These are phyloP conservation scores for Leptopterna dolabrata DNA, from an alignment of 2,888 invertebrate genomes.

Conservation along the genomic window DNA sequence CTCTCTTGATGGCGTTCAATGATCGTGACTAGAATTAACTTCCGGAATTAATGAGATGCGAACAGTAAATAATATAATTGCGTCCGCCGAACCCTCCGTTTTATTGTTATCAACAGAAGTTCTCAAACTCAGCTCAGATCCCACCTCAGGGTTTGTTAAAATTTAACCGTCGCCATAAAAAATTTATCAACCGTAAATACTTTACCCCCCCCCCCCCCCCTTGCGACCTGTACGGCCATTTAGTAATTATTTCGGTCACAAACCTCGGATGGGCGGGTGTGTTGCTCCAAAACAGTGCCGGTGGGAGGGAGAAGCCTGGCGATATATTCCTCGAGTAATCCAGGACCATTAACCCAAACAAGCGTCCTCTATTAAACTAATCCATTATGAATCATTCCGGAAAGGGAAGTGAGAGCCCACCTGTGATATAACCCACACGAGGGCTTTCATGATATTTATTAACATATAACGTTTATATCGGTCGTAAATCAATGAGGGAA, in stretches of 20 bases:
- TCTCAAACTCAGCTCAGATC: neutral
- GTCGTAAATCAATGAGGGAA: conserved; percentile 17
- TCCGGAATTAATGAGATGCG: too few relatives aligned
- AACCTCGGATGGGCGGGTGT: neutral
- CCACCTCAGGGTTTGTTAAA: neutral
- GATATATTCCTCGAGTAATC: conserved; percentile 38
- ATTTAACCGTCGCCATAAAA: neutral
- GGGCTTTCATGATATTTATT: conserved; percentile 29
- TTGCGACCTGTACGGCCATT: neutral
- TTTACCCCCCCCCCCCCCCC: neutral
- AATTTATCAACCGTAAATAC: conserved; percentile 3
- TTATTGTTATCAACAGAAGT: neutral
- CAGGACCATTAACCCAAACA: conserved; percentile 45
- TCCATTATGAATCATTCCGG: conserved; percentile 49
- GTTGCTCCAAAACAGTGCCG: neutral
- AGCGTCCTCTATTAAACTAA: conserved; percentile 46
- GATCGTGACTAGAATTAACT: too few relatives aligned
- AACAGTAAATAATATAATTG: too few relatives aligned
- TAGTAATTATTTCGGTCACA: neutral
- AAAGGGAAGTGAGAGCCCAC: conserved; percentile 17
- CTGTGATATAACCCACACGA: conserved; percentile 41
- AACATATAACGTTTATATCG: conserved; percentile 38
- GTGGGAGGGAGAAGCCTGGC: neutral
- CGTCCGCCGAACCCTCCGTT: neutral
- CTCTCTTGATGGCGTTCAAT: too few relatives aligned